Conservation (phyloP, 2,888 invertebrate species). For the Stratiomys singularior region DNA sequence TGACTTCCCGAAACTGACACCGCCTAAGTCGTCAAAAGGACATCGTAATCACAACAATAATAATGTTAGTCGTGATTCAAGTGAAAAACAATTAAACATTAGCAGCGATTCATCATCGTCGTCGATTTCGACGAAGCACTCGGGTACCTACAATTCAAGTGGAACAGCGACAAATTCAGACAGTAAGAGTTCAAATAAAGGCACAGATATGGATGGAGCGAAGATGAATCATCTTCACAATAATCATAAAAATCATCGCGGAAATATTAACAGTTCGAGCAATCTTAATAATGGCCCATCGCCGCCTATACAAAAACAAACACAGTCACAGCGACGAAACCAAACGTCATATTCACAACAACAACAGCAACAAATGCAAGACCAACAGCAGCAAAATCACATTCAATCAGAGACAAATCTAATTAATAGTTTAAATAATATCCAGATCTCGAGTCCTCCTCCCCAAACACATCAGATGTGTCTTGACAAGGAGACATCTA, state of each 20-base stretch:
- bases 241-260: slow-evolving; percentile 4
- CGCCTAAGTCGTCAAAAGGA: slow-evolving; percentile 64
- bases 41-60: slow-evolving; percentile 55
- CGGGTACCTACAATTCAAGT: neutral
- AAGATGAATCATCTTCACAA: slow-evolving; percentile 44
- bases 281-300: slow-evolving; percentile 24
- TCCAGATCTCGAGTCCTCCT: slow-evolving; percentile 51
- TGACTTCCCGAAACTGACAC: slow-evolving; percentile 65
- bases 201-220: neutral
- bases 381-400: slow-evolving; percentile 51
- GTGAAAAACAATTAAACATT: slow-evolving; percentile 44
- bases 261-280: slow-evolving; percentile 22
- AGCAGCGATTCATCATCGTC: slow-evolving; percentile 44
- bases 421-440: slow-evolving; percentile 22
- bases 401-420: slow-evolving; percentile 38
- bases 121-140: slow-evolving; percentile 11
- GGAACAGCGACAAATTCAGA: slow-evolving; percentile 29
- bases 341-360: slow-evolving; percentile 39
- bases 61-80: slow-evolving; percentile 46
- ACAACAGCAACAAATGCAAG: slow-evolving; percentile 49
- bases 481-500: slow-evolving; percentile 55
- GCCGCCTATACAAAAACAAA: slow-evolving; percentile 28
- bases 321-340: slow-evolving; percentile 38
- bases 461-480: slow-evolving; percentile 55
- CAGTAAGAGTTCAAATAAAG: neutral